Evolutionary conservation across 2,113 vertebrate species (phyloP).

Genomic region (Cryptoleucopteryx plumbea): DNA sequence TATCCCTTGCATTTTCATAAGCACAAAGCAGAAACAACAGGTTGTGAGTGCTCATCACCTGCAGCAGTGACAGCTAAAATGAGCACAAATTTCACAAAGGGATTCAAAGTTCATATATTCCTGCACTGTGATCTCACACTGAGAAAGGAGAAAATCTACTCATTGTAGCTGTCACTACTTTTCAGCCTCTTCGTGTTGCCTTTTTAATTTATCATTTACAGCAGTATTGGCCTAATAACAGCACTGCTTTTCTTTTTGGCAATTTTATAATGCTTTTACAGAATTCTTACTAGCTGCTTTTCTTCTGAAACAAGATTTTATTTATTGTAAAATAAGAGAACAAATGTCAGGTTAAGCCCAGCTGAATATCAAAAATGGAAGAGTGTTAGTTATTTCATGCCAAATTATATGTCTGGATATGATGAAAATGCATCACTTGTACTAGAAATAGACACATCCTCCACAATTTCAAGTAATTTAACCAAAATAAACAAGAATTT

Average conservation of each 20-base stretch:
- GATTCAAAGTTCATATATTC: conserved; percentile 42
- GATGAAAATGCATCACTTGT: not conserved
- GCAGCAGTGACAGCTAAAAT: conserved; percentile 38
- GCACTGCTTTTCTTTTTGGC: not conserved
- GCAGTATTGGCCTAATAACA: conserved; percentile 22
- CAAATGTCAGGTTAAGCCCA: not conserved
- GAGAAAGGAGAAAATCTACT: conserved; percentile 39
- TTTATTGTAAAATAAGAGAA: conserved; percentile 13
- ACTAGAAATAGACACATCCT: not conserved
- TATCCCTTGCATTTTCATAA: not conserved
- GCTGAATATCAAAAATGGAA: not conserved
- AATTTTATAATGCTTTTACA: conserved; percentile 1
- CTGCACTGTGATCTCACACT: conserved; percentile 42
- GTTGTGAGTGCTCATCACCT: conserved; percentile 34
- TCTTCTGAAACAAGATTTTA: not conserved
- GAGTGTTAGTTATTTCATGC: not conserved
- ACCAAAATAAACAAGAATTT: not conserved
- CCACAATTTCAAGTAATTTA: not conserved
- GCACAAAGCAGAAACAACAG: conserved; percentile 18
- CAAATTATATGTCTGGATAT: not conserved
- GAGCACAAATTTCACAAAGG: conserved; percentile 46
- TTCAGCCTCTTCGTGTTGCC: conserved; percentile 35
- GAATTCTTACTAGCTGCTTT: not conserved
- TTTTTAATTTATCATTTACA: conserved; percentile 62
- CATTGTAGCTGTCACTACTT: conserved; percentile 55